Evolutionary conservation across 1,140 invertebrate species (phyloP).

Genomic region (Stegodyphus mimosarum): DNA sequence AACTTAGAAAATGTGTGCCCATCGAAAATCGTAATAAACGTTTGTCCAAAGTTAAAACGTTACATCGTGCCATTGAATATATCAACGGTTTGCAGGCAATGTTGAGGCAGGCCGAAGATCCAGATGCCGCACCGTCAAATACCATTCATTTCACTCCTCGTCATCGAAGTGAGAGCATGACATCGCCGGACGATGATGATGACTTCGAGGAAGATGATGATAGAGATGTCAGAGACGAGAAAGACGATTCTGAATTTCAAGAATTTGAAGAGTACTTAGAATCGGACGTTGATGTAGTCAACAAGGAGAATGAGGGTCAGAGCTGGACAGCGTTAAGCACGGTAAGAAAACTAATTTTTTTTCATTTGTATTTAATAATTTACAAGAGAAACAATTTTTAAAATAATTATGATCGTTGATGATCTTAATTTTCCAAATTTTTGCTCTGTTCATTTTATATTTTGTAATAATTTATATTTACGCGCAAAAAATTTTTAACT

Average conservation of each 20-base stretch:
- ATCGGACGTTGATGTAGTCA: slow-evolving; percentile 26
- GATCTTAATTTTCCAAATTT: no score
- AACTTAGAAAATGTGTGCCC: slow-evolving; percentile 71
- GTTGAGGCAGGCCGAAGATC: slow-evolving; percentile 36
- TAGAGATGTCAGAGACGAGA: neutral
- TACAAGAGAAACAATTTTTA: no score
- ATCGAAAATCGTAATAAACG: slow-evolving; percentile 66
- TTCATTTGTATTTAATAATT: neutral
- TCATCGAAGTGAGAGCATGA: neutral
- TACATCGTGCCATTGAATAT: slow-evolving; percentile 68
- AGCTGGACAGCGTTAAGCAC: slow-evolving; percentile 25
- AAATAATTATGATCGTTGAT: no score
- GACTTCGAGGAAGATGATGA: slow-evolving; percentile 1
- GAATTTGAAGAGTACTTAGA: slow-evolving; percentile 3
- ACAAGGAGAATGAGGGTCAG: slow-evolving; percentile 53
- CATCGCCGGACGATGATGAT: neutral
- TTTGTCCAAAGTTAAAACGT: slow-evolving; percentile 68
- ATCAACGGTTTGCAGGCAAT: slow-evolving; percentile 65
- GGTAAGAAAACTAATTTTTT: slow-evolving; percentile 20
- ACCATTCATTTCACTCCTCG: neutral
- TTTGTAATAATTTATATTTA: no score
- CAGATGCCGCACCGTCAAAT: neutral
- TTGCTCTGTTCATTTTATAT: no score
- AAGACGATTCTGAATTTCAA: neutral
- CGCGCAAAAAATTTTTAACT: no score